Conservation (phyloP, 2,113 vertebrate species). For the Ophthalmolycus amberensis region DNA sequence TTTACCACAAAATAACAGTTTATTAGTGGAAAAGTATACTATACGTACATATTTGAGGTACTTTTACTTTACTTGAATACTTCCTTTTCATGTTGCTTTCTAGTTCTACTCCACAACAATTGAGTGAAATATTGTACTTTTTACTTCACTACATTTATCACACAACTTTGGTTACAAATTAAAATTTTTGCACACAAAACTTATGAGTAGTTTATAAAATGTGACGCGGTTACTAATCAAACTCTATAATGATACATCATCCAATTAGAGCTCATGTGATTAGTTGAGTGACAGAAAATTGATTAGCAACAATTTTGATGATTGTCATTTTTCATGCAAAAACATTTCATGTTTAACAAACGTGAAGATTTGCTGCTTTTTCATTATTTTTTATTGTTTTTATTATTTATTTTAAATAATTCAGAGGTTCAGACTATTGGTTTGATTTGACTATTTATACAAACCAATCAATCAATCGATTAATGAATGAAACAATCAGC, state of each 20-base stretch:
- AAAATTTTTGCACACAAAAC: not conserved
- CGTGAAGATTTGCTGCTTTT: not conserved
- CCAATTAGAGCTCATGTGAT: not conserved
- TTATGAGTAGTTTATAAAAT: not conserved
- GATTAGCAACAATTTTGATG: not conserved
- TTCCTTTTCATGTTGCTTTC: not conserved
- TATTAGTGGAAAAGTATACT: not conserved
- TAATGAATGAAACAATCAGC: not conserved
- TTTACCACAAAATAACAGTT: not conserved
- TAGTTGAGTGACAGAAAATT: not conserved
- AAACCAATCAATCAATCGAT: not conserved
- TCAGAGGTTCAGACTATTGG: not conserved
- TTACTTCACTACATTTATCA: not conserved
- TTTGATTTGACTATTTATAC: not conserved
- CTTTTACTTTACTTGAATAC: not conserved
- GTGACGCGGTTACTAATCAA: not conserved
- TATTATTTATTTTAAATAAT: no score
- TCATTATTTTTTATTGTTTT: no score
- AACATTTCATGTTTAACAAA: not conserved
- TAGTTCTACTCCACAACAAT: not conserved
- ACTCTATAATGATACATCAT: not conserved
- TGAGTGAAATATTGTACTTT: not conserved
- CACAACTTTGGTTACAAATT: not conserved
- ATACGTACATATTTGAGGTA: not conserved
- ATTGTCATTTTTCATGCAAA: not conserved